Percentiles rank a stretch among this genome's conserved stretches.
phyloP scores from a whole-genome alignment of 2,888 invertebrate genomes.

The Gibbula magus region DNA sequence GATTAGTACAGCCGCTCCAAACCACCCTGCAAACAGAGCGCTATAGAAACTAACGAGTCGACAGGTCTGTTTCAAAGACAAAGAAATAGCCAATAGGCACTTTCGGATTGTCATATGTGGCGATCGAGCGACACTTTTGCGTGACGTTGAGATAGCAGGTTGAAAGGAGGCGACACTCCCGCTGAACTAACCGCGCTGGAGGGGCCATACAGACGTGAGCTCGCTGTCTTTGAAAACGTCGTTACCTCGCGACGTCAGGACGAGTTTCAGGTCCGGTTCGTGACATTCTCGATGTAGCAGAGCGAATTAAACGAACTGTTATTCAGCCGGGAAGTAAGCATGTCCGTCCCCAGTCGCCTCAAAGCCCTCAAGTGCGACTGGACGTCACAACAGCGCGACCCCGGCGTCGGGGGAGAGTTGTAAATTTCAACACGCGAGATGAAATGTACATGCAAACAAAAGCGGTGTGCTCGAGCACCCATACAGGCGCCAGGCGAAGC shows the following conservation, averaged over 20 bases:
- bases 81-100: neutral
- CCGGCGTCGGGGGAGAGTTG: neutral
- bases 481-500: neutral
- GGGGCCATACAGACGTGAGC: neutral
- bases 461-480: neutral
- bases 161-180: neutral
- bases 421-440: slow-evolving; percentile 1
- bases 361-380: neutral
- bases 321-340: neutral
- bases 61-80: neutral
- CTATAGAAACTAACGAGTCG: neutral
- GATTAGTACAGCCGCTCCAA: neutral
- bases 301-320: slow-evolving; percentile 8
- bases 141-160: neutral
- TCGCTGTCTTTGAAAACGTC: neutral
- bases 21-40: neutral
- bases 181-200: neutral
- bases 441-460: neutral
- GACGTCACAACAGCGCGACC: neutral
- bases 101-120: neutral
- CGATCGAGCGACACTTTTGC: slow-evolving; percentile 13
- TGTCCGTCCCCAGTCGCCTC: neutral
- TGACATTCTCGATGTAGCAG: neutral
- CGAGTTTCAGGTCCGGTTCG: neutral
- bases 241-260: neutral